phyloP scores from a whole-genome alignment of 2,797 vertebrate species.

The Xenopus petersii region DNA sequence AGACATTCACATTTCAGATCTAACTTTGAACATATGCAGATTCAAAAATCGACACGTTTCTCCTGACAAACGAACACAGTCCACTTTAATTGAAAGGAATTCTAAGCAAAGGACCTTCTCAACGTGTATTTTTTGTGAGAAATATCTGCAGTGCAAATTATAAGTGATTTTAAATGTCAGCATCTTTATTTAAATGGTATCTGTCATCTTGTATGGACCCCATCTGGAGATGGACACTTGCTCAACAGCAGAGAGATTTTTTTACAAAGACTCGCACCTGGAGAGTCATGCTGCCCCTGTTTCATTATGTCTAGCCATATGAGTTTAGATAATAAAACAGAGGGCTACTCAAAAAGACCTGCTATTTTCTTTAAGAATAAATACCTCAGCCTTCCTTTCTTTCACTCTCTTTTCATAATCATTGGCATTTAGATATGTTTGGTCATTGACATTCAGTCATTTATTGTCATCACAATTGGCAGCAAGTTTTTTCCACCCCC shows the following conservation, averaged over 20 bases:
- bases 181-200: constrained; percentile 35
- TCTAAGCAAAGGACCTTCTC: too few species aligned
- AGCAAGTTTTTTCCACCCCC: neutral
- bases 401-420: constrained; percentile 22
- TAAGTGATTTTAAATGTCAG: constrained; percentile 32
- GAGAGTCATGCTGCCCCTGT: constrained; percentile 29
- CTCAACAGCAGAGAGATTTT: constrained; percentile 1
- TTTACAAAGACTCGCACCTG: constrained; percentile 16
- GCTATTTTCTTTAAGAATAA: constrained; percentile 19
- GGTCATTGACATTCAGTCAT: constrained; percentile 14
- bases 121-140: constrained; percentile 12
- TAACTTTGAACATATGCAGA: too few species aligned
- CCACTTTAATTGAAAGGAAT: too few species aligned
- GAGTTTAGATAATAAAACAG: constrained; percentile 33
- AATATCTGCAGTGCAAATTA: constrained; percentile 4
- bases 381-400: neutral
- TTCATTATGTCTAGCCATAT: constrained; percentile 34
- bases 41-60: too few species aligned
- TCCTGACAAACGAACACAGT: too few species aligned
- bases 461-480: constrained; percentile 3
- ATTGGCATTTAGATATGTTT: constrained; percentile 1
- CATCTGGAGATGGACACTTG: constrained; percentile 11
- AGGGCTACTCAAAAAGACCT: constrained; percentile 3
- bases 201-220: constrained; percentile 12
- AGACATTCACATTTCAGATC: too few species aligned